A percentile compares a stretch with the other conserved stretches of the same genome.
These are phyloP conservation scores for Acromyrmex echinatior DNA, from an alignment of 1,140 invertebrate species.

Conservation along the genomic window DNA sequence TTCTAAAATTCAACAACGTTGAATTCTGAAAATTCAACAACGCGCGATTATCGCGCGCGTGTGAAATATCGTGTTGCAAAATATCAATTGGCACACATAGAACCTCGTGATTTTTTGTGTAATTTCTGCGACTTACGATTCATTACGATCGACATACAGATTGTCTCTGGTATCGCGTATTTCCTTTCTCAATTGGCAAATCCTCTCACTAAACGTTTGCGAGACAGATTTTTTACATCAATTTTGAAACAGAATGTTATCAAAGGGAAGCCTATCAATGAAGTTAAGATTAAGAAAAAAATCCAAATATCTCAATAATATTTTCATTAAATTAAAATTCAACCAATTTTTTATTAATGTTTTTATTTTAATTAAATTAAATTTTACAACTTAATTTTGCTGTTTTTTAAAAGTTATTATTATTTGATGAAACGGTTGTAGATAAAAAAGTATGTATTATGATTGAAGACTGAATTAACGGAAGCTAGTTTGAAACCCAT, in stretches of 20 bases:
- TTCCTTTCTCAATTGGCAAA: not conserved
- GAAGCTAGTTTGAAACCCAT: not conserved
- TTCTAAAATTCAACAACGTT: not conserved
- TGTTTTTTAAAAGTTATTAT: not conserved
- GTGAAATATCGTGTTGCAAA: not conserved
- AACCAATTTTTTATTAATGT: no score
- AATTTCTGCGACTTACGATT: conserved; percentile 10
- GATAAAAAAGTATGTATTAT: not conserved
- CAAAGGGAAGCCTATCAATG: not conserved
- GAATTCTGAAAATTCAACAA: not conserved
- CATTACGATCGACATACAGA: not conserved
- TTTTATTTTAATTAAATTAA: not conserved
- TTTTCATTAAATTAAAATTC: not conserved
- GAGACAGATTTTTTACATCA: not conserved
- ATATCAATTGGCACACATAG: conserved; percentile 11
- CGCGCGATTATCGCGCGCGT: not conserved
- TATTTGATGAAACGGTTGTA: not conserved
- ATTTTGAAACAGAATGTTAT: not conserved
- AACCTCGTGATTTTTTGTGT: not conserved
- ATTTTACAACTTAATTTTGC: not conserved
- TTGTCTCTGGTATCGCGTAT: not conserved
- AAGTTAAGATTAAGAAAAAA: not conserved
- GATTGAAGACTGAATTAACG: not conserved
- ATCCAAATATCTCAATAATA: not conserved
- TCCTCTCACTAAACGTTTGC: not conserved